Evolutionary conservation across 2,797 vertebrate genomes (phyloP).

Genomic region (Todus mexicanus): DNA sequence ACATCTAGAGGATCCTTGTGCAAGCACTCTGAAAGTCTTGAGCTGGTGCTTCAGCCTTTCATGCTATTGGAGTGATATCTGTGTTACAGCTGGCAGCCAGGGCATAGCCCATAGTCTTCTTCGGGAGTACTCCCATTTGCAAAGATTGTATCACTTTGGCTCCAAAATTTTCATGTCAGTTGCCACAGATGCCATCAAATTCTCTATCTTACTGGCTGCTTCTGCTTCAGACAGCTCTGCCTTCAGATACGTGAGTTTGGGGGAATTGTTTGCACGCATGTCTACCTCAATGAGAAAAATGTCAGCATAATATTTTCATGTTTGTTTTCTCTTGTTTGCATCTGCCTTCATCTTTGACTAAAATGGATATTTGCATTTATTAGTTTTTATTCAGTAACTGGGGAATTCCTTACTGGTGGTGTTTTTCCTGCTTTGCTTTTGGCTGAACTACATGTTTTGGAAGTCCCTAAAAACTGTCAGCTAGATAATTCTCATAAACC

Average conservation of each 20-base stretch:
- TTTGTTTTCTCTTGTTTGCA: neutral
- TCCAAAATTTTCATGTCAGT: neutral
- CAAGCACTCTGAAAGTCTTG: neutral
- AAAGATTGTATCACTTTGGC: neutral
- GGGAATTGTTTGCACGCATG: neutral
- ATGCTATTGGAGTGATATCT: neutral
- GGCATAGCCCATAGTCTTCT: neutral
- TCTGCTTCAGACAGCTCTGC: neutral
- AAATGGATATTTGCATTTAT: neutral
- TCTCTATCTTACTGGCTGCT: neutral
- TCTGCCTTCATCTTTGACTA: neutral
- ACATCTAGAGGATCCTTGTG: neutral
- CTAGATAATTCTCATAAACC: slow-evolving; percentile 27
- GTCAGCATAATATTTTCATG: neutral
- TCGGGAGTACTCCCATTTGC: neutral
- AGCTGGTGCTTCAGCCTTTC: neutral
- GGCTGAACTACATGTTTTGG: slow-evolving; percentile 17
- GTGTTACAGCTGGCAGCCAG: neutral
- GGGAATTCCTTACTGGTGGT: neutral
- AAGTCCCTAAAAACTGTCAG: slow-evolving; percentile 14
- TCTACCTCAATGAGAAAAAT: neutral
- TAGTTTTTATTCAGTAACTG: neutral
- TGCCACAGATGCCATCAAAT: neutral
- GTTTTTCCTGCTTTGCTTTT: neutral
- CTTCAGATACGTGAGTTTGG: neutral